Evolutionary conservation across 2,888 invertebrate genomes (phyloP), one percentile per base, ranked within the genome.

Genomic region (Colletes collaris): DNA sequence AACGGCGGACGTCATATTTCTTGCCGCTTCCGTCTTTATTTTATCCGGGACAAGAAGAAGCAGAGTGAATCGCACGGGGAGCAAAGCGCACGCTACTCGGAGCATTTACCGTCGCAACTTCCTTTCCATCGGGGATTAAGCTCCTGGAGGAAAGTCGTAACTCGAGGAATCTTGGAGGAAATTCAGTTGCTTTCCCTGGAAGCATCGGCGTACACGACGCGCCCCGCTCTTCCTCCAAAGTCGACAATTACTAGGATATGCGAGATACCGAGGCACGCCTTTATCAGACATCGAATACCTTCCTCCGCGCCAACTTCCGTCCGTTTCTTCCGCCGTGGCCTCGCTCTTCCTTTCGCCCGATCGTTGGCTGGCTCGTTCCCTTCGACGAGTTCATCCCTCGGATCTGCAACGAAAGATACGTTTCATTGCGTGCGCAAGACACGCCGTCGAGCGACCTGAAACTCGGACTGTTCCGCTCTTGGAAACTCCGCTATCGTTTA

Each of bases 41-140:
- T 62, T 37, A 27, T 19, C 37, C 27, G 10, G 63, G 44, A 35
- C 56, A n/a, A 11, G 55, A 60, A 67, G 66, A 58, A 65, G 64
- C 56, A 11, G 59, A n/a, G 46, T n/a, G 10, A n/a, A 60, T 13
- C 60, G 50, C n/a, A 52, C 59, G 8, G n/a, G n/a, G 4, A 35
- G 76, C 63, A 60, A 76, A 65, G 56, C 16, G 52, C 46, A 59
- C 70, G 58, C 64, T 50, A 59, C 62, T 62, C 52, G 46, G 49
- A 27, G 59, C 71, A 76, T 78, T 78, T 80, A 78, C 68, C 67
- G 70, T 80, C 56, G 75, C 67, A 62, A 40, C 63, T 73, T 79
- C 59, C 60, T 74, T 68, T 72, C 70, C 84, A 74, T 81, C 67
- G 64, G 66, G 68, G 79, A 81, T 84, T 78, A 81, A 83, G 72